Evolutionary conservation across 2,888 invertebrate genomes (phyloP).

Genomic region (Meandrusa payeni): DNA sequence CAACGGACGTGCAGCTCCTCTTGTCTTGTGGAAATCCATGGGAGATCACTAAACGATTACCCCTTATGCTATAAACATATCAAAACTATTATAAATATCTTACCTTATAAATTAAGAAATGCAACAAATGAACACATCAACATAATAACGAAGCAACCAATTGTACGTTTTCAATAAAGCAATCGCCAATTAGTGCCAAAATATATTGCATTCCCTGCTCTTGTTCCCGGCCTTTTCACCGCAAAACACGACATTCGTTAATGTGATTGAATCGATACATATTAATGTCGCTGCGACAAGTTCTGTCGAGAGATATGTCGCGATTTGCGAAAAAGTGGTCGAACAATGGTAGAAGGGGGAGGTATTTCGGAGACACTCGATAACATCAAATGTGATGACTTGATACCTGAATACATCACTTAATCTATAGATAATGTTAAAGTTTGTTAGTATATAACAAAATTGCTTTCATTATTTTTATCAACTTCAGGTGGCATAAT

Average conservation of each 20-base stretch:
- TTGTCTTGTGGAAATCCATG: too few species aligned
- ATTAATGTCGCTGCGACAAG: conserved; percentile 40
- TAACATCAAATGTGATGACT: conserved; percentile 9
- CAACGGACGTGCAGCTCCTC: too few species aligned
- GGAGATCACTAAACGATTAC: too few species aligned
- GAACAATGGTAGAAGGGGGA: background rate
- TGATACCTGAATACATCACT: conserved; percentile 2
- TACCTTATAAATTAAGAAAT: conserved; percentile 10
- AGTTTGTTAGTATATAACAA: background rate
- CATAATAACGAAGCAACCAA: conserved; percentile 10
- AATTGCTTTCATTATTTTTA: too few species aligned
- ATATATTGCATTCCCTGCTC: conserved; percentile 48
- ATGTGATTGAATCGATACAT: conserved; percentile 60
- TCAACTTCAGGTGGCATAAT: too few species aligned
- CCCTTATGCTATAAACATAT: too few species aligned
- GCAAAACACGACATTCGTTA: conserved; percentile 49
- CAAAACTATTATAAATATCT: too few species aligned
- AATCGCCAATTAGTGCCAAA: conserved; percentile 47
- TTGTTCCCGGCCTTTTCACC: conserved; percentile 40
- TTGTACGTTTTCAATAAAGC: conserved; percentile 17
- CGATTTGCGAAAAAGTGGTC: conserved; percentile 20
- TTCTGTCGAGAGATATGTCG: conserved; percentile 24
- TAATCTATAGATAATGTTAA: conserved; percentile 2
- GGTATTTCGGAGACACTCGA: conserved; percentile 9
- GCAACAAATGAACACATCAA: conserved; percentile 20